Percentiles rank a stretch among this genome's conserved stretches.
These are phyloP conservation scores for Laterallus jamaicensis DNA, from an alignment of 2,113 vertebrate genomes.

Conservation along the genomic window DNA sequence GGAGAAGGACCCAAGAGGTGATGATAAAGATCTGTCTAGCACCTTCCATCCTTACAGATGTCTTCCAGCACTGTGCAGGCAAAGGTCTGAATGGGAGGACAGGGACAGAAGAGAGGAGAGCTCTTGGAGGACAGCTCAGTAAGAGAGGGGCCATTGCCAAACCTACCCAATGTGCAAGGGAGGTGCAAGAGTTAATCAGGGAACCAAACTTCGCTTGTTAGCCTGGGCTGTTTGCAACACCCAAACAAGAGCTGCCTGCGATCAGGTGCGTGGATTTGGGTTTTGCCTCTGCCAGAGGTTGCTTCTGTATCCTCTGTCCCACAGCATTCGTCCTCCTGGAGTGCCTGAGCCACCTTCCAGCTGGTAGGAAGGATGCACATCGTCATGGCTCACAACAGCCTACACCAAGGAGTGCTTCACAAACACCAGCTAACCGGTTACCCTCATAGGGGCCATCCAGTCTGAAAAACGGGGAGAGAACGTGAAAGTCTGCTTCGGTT, in stretches of 20 bases:
- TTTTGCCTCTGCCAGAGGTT: not conserved
- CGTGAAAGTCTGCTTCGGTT: not conserved
- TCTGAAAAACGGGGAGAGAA: not conserved
- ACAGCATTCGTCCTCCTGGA: accelerated
- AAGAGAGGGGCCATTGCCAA: not conserved
- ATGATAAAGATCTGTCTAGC: constrained; percentile 57
- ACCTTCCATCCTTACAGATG: constrained; percentile 9
- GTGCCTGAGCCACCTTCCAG: not conserved
- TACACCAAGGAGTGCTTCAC: not conserved
- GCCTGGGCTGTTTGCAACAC: not conserved
- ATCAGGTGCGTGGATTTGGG: not conserved
- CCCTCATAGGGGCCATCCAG: not conserved
- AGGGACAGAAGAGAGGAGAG: not conserved
- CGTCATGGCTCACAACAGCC: not conserved
- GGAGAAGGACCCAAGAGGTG: constrained; percentile 27
- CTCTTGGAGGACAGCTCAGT: not conserved
- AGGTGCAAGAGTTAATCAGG: not conserved
- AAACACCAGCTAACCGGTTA: not conserved
- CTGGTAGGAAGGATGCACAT: not conserved
- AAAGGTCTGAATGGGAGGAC: not conserved
- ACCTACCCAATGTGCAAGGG: not conserved
- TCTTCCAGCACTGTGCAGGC: not conserved
- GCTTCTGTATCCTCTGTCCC: not conserved
- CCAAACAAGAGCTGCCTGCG: not conserved
- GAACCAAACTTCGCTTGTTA: not conserved